A percentile compares a stretch with the other conserved stretches of the same genome.
Evolutionary conservation across 1,140 invertebrate genomes (phyloP).

Genomic region (Caenorhabditis briggsae): DNA sequence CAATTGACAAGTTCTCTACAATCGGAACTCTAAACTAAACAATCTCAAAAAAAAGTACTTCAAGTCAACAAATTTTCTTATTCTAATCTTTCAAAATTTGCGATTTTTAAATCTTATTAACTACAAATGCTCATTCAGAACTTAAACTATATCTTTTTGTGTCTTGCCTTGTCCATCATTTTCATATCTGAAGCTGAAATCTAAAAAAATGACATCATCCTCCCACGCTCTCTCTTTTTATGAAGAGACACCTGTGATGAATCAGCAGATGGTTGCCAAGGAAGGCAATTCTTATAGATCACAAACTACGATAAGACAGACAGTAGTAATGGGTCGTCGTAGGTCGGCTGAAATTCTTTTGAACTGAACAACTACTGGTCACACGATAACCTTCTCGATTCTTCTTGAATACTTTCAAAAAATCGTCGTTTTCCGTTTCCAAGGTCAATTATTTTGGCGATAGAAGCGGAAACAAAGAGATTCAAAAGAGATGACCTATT

Average conservation of each 20-base stretch:
- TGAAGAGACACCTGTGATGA: not conserved
- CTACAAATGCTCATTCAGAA: not conserved
- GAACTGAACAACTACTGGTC: constrained; percentile 18
- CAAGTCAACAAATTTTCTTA: too few species aligned
- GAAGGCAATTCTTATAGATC: not conserved
- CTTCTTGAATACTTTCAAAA: constrained; percentile 36
- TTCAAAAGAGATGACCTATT: constrained; percentile 42
- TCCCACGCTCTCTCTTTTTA: not conserved
- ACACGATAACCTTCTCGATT: not conserved
- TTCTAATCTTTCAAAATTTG: too few species aligned
- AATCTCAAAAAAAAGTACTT: too few species aligned
- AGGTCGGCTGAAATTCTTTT: constrained; percentile 8
- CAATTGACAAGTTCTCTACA: too few species aligned
- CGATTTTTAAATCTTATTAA: too few species aligned
- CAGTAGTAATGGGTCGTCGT: constrained; percentile 6
- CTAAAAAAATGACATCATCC: constrained; percentile 17
- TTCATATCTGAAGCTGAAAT: not conserved
- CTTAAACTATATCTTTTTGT: not conserved
- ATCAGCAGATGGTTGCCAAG: not conserved
- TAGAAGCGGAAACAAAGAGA: constrained; percentile 1
- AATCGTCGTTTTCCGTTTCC: constrained; percentile 4
- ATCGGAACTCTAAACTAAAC: too few species aligned
- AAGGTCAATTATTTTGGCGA: constrained; percentile 8
- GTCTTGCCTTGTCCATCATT: not conserved
- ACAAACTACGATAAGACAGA: constrained; percentile 48